Conservation (phyloP, 1,140 invertebrate species). For the Drosophila miranda region DNA sequence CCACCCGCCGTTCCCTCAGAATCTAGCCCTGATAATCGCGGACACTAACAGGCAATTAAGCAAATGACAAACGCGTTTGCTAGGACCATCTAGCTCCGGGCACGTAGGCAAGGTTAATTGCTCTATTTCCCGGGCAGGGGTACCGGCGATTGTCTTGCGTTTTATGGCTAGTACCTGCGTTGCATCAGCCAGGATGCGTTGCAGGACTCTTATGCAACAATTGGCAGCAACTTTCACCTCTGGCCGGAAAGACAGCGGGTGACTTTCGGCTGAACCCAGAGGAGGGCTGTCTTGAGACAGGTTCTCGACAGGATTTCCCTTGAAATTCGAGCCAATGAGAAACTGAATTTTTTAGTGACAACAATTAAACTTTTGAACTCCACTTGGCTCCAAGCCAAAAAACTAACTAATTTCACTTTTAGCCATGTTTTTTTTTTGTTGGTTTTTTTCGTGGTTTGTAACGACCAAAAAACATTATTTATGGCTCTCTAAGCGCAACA, state of each 20-base stretch:
- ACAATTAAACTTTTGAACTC: slow-evolving; percentile 31
- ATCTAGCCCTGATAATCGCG: slow-evolving; percentile 50
- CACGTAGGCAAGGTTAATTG: slow-evolving; percentile 75
- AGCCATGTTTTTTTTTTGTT: slow-evolving; percentile 4
- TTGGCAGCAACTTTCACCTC: slow-evolving; percentile 34
- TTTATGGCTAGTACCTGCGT: slow-evolving; percentile 40
- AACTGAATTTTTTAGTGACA: slow-evolving; percentile 15
- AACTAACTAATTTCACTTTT: slow-evolving; percentile 33
- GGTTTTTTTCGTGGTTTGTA: too few species aligned
- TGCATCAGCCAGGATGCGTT: slow-evolving; percentile 31
- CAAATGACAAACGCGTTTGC: slow-evolving; percentile 38
- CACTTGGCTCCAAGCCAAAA: slow-evolving; percentile 18
- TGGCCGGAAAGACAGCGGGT: slow-evolving; percentile 17
- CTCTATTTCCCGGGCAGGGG: slow-evolving; percentile 57
- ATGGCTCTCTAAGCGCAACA: slow-evolving; percentile 37
- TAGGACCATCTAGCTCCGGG: slow-evolving; percentile 8
- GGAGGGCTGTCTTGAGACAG: slow-evolving; percentile 27
- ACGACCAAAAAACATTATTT: slow-evolving; percentile 32
- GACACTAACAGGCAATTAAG: slow-evolving; percentile 57
- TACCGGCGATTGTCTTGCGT: background rate
- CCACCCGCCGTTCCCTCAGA: background rate
- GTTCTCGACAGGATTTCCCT: slow-evolving; percentile 35
- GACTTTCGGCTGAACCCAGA: slow-evolving; percentile 3
- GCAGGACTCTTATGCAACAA: slow-evolving; percentile 32
- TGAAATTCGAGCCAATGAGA: slow-evolving; percentile 20